Conservation (phyloP, 2,888 invertebrate species). For the Dendrolimus pini region DNA sequence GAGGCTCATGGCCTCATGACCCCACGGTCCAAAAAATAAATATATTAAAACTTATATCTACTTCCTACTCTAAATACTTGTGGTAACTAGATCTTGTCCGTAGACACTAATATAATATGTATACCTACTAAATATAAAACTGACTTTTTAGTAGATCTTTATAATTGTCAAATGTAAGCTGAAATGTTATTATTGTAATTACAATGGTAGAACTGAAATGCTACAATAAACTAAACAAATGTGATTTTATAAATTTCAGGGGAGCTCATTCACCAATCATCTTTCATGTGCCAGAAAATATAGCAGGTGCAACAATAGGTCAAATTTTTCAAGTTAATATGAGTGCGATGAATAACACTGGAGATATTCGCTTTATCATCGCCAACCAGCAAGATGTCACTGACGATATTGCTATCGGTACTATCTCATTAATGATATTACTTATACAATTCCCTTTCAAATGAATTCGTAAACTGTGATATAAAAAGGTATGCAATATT, state of each 20-base stretch:
- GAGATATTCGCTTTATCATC: constrained; percentile 82
- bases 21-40: too few relatives aligned
- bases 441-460: too few relatives aligned
- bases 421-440: constrained; percentile 8
- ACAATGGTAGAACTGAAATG: neutral
- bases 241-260: constrained; percentile 42
- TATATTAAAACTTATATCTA: too few relatives aligned
- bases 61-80: too few relatives aligned
- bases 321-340: constrained; percentile 79
- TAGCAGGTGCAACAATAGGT: constrained; percentile 84
- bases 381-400: constrained; percentile 90
- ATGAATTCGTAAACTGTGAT: too few relatives aligned
- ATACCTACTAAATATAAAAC: too few relatives aligned
- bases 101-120: too few relatives aligned
- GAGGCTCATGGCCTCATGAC: too few relatives aligned
- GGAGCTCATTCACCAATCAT: constrained; percentile 83
- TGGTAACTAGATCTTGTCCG: too few relatives aligned
- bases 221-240: neutral
- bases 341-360: constrained; percentile 45
- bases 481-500: too few relatives aligned
- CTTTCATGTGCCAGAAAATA: constrained; percentile 86
- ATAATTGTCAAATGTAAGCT: too few relatives aligned
- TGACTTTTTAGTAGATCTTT: too few relatives aligned
- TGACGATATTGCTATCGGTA: constrained; percentile 86
- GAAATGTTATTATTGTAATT: constrained; percentile 2